phyloP scores from a whole-genome alignment of 2,113 vertebrate genomes.

The Triplophysa dalaica region DNA sequence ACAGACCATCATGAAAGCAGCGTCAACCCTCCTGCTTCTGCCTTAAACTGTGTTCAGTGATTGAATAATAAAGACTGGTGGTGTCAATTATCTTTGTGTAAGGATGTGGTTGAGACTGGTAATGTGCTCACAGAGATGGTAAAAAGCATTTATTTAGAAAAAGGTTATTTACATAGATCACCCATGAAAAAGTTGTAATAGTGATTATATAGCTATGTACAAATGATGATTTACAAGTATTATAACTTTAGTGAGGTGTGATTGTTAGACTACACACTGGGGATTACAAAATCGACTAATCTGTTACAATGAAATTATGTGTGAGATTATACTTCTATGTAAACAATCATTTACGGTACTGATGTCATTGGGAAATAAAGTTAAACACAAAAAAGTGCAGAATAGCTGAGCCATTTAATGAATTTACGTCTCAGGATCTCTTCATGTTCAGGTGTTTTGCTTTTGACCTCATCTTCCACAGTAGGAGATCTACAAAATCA shows the following conservation, averaged over 20 bases:
- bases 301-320: conserved; percentile 7
- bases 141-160: conserved; percentile 5
- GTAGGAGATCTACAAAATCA: conserved; percentile 12
- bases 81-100: background rate
- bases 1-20: conserved; percentile 78
- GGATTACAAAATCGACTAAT: background rate
- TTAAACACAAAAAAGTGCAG: background rate
- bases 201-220: background rate
- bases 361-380: background rate
- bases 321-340: background rate
- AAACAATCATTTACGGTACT: background rate
- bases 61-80: background rate
- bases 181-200: background rate
- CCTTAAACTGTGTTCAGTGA: conserved; percentile 65
- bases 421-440: background rate
- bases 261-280: background rate
- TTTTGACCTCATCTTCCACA: background rate
- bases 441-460: background rate
- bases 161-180: background rate
- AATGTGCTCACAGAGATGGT: background rate
- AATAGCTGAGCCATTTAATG: background rate
- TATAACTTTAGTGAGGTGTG: background rate
- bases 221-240: background rate
- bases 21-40: conserved; percentile 87
- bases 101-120: background rate